These are phyloP conservation scores for Corythoichthys haematopterus DNA, from an alignment of 2,113 vertebrate genomes.

Conservation along the genomic window DNA sequence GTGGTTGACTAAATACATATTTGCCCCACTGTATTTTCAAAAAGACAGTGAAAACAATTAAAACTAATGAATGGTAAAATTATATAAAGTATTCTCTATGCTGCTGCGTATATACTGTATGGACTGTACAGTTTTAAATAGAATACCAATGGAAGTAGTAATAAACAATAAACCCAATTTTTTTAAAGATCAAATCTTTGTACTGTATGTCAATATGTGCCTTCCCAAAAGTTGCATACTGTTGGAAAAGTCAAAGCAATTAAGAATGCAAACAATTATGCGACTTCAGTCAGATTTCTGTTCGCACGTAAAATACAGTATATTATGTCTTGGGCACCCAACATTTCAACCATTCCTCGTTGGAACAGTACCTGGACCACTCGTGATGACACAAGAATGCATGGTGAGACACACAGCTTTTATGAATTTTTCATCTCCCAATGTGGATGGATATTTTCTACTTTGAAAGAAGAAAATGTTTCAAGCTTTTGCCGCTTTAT, in stretches of 20 bases:
- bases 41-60: background rate
- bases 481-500: background rate
- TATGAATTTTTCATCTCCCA: conserved; percentile 2
- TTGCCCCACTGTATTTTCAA: background rate
- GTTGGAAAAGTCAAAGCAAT: too few species aligned
- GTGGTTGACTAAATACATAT: too few species aligned
- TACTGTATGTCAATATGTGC: background rate
- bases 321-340: background rate
- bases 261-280: background rate
- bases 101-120: too few species aligned
- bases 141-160: too few species aligned
- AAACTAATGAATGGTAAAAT: background rate
- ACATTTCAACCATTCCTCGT: background rate
- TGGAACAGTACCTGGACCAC: background rate
- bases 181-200: background rate
- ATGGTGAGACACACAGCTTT: background rate
- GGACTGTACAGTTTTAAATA: too few species aligned
- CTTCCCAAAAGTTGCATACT: too few species aligned
- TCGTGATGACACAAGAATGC: background rate
- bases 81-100: too few species aligned
- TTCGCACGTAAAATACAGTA: background rate
- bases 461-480: background rate
- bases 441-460: background rate
- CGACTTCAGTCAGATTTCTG: background rate
- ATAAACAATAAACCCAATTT: background rate